A percentile compares a stretch with the other conserved stretches of the same genome.
Evolutionary conservation across 2,113 vertebrate species (phyloP).

Genomic region (Rattus rattus): DNA sequence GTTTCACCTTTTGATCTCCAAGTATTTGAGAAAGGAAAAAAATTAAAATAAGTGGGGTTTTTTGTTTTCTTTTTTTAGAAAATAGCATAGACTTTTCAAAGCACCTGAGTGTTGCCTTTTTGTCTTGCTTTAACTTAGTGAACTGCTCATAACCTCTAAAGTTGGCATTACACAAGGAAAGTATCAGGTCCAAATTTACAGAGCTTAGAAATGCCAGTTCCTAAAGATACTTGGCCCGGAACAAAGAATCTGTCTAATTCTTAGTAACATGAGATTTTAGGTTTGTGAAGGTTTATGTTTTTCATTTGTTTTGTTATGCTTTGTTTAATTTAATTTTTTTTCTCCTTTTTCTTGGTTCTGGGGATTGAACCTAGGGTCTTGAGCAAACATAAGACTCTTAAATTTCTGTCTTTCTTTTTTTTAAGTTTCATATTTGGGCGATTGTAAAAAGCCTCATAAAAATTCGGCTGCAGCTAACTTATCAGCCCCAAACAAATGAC

Average conservation of each 20-base stretch:
- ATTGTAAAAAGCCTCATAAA: constrained; percentile 30
- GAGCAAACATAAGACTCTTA: neutral
- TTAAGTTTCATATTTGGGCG: neutral
- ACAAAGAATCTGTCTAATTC: constrained; percentile 19
- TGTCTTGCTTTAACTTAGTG: neutral
- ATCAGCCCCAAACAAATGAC: constrained; percentile 67
- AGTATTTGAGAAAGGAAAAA: constrained; percentile 16
- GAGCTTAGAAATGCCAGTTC: neutral
- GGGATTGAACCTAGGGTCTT: neutral
- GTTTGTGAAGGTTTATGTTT: neutral
- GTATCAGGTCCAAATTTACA: neutral
- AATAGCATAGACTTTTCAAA: constrained; percentile 16
- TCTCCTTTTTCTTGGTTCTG: neutral
- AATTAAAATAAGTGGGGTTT: neutral
- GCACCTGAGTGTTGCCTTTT: neutral
- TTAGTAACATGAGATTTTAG: constrained; percentile 36
- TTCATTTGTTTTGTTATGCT: neutral
- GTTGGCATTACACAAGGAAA: neutral
- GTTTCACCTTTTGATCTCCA: neutral
- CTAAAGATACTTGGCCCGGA: neutral
- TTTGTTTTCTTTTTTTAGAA: neutral
- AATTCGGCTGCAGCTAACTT: constrained; percentile 51
- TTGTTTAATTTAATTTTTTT: neutral
- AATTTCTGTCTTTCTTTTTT: too few relatives aligned
- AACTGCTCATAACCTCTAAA: constrained; percentile 30